Percentiles rank a stretch among this genome's conserved stretches.
Conservation (phyloP, 2,113 vertebrate species). For the Paramisgurnus dabryanus region DNA sequence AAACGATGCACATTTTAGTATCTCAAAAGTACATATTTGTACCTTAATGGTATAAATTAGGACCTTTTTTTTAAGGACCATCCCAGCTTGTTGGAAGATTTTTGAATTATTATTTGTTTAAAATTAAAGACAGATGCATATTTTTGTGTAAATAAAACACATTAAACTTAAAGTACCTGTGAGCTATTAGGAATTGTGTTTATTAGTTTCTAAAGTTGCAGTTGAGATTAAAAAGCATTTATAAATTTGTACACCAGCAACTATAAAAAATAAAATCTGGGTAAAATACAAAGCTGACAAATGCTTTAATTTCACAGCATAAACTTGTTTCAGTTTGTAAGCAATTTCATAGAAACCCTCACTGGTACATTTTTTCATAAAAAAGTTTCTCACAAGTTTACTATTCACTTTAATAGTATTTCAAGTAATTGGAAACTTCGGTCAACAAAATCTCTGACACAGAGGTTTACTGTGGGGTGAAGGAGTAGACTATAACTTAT, state of each 20-base stretch:
- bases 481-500: not conserved
- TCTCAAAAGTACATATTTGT: too few species aligned
- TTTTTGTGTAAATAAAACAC: too few species aligned
- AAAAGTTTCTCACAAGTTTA: not conserved
- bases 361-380: not conserved
- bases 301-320: slow-evolving; percentile 6
- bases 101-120: not conserved
- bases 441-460: not conserved
- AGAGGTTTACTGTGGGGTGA: not conserved
- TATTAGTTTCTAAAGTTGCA: not conserved
- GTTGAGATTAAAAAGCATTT: not conserved
- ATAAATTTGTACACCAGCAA: not conserved
- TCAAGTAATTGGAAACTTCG: not conserved
- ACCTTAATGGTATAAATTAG: too few species aligned
- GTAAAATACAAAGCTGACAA: not conserved
- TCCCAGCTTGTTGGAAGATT: not conserved
- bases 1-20: too few species aligned
- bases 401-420: not conserved
- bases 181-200: not conserved
- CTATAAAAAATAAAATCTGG: not conserved
- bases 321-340: not conserved
- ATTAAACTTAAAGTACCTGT: not conserved
- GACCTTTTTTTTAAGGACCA: too few species aligned
- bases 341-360: not conserved
- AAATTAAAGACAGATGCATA: not conserved